Evolutionary conservation across 2,888 invertebrate species (phyloP).

Genomic region (Rugalucina vietnamica): DNA sequence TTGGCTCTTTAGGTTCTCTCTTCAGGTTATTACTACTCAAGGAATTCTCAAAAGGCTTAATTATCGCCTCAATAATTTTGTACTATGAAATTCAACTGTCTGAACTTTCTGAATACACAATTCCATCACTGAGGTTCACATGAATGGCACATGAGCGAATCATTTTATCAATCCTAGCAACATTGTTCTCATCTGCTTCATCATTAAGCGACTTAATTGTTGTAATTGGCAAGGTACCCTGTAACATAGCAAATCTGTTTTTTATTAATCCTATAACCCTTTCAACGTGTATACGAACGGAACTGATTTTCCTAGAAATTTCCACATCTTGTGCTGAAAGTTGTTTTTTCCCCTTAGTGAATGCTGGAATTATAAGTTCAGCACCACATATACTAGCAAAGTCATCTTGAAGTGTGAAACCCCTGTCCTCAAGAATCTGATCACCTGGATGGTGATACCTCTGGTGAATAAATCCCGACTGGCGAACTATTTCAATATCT

Average conservation of each 20-base stretch:
- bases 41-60: too few relatives aligned
- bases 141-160: neutral
- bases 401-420: conserved; percentile 61
- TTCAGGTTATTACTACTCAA: too few relatives aligned
- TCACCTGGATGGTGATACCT: conserved; percentile 55
- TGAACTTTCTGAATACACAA: neutral
- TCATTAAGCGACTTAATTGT: neutral
- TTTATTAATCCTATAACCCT: conserved; percentile 62
- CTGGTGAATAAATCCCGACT: conserved; percentile 47
- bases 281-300: conserved; percentile 61
- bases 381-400: conserved; percentile 53
- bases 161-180: neutral
- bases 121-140: neutral
- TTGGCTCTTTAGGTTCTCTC: too few relatives aligned
- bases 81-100: too few relatives aligned
- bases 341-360: conserved; percentile 57
- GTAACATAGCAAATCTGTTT: conserved; percentile 53
- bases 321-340: conserved; percentile 59
- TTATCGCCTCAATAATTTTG: too few relatives aligned
- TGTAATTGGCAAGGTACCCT: neutral
- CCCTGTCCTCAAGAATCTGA: conserved; percentile 62
- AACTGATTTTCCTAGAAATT: conserved; percentile 45
- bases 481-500: conserved; percentile 52
- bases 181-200: neutral
- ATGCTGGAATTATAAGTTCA: conserved; percentile 55